Percentiles rank a stretch among this genome's conserved stretches.
Conservation (phyloP, 2,888 invertebrate genomes). For the Aromia moschata region DNA sequence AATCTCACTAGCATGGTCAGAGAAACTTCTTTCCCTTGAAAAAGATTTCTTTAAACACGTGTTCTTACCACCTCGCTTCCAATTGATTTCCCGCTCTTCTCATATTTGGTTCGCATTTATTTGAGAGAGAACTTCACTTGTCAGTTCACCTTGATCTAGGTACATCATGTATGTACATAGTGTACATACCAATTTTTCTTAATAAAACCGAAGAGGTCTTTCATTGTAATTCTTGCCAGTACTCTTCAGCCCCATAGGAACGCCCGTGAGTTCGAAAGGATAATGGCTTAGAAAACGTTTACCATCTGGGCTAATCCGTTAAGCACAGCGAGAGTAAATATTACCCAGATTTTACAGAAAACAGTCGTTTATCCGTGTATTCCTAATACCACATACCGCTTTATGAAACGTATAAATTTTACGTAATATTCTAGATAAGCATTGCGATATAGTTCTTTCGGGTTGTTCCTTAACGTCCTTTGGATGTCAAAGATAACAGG, state of each 20-base stretch:
- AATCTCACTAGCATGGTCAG: no score
- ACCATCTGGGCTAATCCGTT: constrained; percentile 39
- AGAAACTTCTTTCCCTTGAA: no score
- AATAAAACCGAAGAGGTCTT: neutral
- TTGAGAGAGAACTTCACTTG: no score
- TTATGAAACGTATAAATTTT: neutral
- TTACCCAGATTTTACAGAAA: constrained; percentile 36
- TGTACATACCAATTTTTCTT: neutral
- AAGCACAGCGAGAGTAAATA: constrained; percentile 39
- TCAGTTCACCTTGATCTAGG: no score
- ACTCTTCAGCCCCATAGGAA: constrained; percentile 12
- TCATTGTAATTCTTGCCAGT: constrained; percentile 5
- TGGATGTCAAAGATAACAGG: no score
- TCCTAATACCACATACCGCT: constrained; percentile 1
- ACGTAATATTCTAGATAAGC: no score
- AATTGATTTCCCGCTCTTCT: neutral
- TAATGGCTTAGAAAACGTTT: constrained; percentile 39
- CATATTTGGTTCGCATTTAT: no score
- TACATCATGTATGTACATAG: neutral
- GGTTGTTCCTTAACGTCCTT: no score
- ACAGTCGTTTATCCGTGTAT: constrained; percentile 27
- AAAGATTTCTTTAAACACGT: no score
- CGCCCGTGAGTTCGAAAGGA: constrained; percentile 28
- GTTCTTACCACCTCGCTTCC: neutral
- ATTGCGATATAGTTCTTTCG: no score